Conservation (phyloP, 2,888 invertebrate genomes). For the Gasteruption jaculator region DNA sequence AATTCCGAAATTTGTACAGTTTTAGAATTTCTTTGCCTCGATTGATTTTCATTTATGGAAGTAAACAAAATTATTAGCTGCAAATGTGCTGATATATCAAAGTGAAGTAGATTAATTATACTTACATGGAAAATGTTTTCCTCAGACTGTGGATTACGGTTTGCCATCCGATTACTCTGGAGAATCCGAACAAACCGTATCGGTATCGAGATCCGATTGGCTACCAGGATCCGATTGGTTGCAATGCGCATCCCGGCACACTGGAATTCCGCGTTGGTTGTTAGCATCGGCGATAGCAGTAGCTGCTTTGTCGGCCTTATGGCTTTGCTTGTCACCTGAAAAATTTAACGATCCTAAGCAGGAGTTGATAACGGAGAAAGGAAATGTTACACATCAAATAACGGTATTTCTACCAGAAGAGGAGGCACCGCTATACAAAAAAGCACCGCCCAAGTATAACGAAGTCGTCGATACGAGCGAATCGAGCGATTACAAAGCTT, state of each 20-base stretch:
- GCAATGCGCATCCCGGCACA: constrained; percentile 33
- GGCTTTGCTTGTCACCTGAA: constrained; percentile 33
- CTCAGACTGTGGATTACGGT: constrained; percentile 40
- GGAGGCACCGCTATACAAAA: constrained; percentile 35
- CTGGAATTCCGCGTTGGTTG: constrained; percentile 38
- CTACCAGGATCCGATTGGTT: constrained; percentile 40
- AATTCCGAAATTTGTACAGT: no score
- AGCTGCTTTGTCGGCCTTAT: constrained; percentile 31
- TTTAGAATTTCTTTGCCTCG: no score
- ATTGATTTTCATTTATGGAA: no score
- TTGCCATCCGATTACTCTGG: constrained; percentile 39
- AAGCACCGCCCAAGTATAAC: constrained; percentile 36
- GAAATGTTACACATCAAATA: constrained; percentile 25
- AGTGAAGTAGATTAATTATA: constrained; percentile 8
- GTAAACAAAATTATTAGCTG: constrained; percentile 3
- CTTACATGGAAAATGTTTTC: constrained; percentile 12
- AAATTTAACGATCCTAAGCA: constrained; percentile 27
- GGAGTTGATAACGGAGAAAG: constrained; percentile 23
- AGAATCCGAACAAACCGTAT: constrained; percentile 36
- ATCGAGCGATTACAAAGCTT: no score
- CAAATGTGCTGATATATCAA: constrained; percentile 7
- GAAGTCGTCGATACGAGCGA: constrained; percentile 26
- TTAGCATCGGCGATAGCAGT: constrained; percentile 30
- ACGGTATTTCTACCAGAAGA: constrained; percentile 36
- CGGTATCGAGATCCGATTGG: constrained; percentile 37